phyloP scores from a whole-genome alignment of 2,797 vertebrate species.

The Sparus aurata region DNA sequence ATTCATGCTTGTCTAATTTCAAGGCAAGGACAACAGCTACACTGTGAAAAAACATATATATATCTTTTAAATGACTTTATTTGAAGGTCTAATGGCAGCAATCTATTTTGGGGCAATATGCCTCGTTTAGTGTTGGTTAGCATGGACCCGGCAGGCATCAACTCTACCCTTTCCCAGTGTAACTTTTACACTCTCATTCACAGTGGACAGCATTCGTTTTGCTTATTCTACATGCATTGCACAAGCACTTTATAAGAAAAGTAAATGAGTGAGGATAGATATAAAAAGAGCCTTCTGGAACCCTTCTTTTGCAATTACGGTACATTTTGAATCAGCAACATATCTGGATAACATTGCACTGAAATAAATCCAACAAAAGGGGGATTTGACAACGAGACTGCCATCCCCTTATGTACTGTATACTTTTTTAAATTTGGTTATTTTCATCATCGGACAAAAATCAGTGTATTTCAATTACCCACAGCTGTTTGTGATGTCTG shows the following conservation, averaged over 20 bases:
- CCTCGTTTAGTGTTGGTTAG: slow-evolving; percentile 64
- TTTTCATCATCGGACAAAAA: neutral
- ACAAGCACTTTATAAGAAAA: slow-evolving; percentile 40
- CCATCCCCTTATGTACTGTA: neutral
- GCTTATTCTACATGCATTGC: slow-evolving; percentile 46
- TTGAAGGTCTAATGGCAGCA: slow-evolving; percentile 69
- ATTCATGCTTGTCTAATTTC: slow-evolving; percentile 79
- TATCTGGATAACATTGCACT: slow-evolving; percentile 11
- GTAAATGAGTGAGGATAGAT: slow-evolving; percentile 38
- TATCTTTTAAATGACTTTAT: slow-evolving; percentile 63
- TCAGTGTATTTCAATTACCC: neutral
- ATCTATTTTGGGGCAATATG: slow-evolving; percentile 64
- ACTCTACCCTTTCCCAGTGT: slow-evolving; percentile 27
- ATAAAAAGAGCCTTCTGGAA: slow-evolving; percentile 7
- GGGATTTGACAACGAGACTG: neutral
- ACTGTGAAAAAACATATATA: slow-evolving; percentile 20
- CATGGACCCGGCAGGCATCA: slow-evolving; percentile 41
- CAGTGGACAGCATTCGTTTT: slow-evolving; percentile 43
- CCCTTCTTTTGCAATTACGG: slow-evolving; percentile 26
- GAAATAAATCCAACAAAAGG: slow-evolving; percentile 1
- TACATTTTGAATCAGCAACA: slow-evolving; percentile 36
- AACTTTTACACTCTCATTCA: slow-evolving; percentile 34
- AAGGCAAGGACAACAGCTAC: slow-evolving; percentile 69
- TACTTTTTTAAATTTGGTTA: neutral
- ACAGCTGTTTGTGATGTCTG: neutral